Conservation (phyloP, 2,888 invertebrate species). For the Eutolmus rufibarbis region DNA sequence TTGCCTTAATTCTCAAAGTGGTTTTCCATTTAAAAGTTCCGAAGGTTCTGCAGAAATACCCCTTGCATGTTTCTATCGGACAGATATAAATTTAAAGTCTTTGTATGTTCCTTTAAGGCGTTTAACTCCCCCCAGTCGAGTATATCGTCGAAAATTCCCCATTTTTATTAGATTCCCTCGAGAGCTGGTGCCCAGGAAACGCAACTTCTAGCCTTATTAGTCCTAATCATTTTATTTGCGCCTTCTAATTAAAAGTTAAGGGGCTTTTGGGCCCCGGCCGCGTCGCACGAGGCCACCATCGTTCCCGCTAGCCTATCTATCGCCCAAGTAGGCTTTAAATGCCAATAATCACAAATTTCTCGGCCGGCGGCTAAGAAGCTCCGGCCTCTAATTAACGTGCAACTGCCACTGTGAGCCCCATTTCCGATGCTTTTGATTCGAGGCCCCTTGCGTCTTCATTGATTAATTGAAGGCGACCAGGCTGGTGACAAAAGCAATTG, state of each 20-base stretch:
- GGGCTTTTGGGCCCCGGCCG: neutral
- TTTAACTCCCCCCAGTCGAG: neutral
- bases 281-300: neutral
- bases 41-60: slow-evolving; percentile 23
- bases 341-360: neutral
- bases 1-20: slow-evolving; percentile 33
- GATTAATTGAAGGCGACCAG: neutral
- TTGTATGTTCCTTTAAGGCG: neutral
- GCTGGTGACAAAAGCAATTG: neutral
- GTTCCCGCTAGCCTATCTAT: neutral
- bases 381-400: neutral
- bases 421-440: neutral
- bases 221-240: neutral
- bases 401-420: neutral
- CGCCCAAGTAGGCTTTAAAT: neutral
- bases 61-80: slow-evolving; percentile 24
- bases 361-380: neutral
- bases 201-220: neutral
- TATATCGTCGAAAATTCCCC: neutral
- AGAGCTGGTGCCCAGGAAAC: neutral
- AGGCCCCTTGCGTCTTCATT: neutral
- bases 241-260: neutral
- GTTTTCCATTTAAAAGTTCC: slow-evolving; percentile 26
- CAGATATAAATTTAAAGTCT: slow-evolving; percentile 9
- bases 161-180: neutral